Evolutionary conservation across 1,140 invertebrate species (phyloP).

Genomic region (Kradibia gibbosae): DNA sequence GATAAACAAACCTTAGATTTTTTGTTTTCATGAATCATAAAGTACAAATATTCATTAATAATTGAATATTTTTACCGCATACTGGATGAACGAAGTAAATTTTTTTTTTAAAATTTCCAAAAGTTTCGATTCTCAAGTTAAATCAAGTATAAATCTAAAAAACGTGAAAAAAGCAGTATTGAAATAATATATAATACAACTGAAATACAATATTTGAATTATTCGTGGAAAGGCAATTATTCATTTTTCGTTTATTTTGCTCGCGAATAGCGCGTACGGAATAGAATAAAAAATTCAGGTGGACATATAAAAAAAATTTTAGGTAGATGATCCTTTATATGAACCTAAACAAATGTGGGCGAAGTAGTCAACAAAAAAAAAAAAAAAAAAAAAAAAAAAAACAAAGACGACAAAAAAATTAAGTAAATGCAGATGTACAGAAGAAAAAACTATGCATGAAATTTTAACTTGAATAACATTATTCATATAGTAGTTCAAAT

Average conservation of each 20-base stretch:
- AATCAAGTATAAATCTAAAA: not conserved
- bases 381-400: not conserved
- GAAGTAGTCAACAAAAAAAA: slow-evolving; percentile 13
- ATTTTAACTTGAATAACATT: slow-evolving; percentile 40
- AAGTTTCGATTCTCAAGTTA: not conserved
- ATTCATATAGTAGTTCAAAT: not conserved
- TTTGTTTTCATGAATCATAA: too few relatives aligned
- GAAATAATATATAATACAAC: not conserved
- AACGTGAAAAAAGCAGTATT: not conserved
- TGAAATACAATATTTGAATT: not conserved
- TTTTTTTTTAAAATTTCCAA: too few relatives aligned
- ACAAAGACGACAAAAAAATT: slow-evolving; percentile 12
- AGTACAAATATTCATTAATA: too few relatives aligned
- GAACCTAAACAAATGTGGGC: not conserved
- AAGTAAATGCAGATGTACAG: not conserved
- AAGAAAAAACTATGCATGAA: slow-evolving; percentile 41
- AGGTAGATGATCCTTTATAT: slow-evolving; percentile 33
- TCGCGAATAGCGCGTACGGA: not conserved
- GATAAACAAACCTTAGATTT: too few relatives aligned
- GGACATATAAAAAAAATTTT: not conserved
- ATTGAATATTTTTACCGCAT: too few relatives aligned
- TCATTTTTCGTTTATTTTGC: slow-evolving; percentile 19
- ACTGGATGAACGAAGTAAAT: too few relatives aligned
- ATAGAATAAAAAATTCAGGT: slow-evolving; percentile 1
- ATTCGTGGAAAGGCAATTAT: not conserved